A percentile compares a stretch with the other conserved stretches of the same genome.
Conservation (phyloP, 92 coral and sea anemone species). For the Epizoanthus stellaris region DNA sequence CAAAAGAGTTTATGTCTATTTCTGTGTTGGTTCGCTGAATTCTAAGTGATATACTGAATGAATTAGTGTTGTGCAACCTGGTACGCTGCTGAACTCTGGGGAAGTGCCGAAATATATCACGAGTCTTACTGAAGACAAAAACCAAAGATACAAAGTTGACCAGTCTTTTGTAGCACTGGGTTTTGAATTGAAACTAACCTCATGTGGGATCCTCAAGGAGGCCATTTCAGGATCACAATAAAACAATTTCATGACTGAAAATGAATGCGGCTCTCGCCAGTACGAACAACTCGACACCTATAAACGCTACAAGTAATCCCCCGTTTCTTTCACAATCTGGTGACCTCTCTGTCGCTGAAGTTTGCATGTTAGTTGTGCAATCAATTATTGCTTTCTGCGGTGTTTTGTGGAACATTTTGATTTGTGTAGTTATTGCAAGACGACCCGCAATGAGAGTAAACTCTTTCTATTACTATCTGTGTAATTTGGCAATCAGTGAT, state of each 20-base stretch:
- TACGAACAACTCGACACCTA: not conserved
- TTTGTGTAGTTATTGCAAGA: slow-evolving; percentile 32
- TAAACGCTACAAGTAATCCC: not conserved
- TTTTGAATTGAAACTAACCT: no score
- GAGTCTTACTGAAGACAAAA: no score
- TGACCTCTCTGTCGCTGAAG: not conserved
- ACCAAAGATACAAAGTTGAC: no score
- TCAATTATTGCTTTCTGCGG: slow-evolving; percentile 22
- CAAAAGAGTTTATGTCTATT: no score
- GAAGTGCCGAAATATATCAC: no score
- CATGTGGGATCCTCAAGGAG: no score
- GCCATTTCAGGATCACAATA: not conserved
- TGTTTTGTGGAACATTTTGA: slow-evolving; percentile 26
- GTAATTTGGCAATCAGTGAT: slow-evolving; percentile 39
- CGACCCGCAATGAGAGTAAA: slow-evolving; percentile 18
- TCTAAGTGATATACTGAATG: no score
- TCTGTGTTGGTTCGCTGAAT: no score
- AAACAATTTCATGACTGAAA: not conserved
- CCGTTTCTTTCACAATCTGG: not conserved
- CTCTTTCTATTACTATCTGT: slow-evolving; percentile 25
- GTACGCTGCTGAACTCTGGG: no score
- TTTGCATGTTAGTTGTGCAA: slow-evolving; percentile 20
- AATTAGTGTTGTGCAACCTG: no score
- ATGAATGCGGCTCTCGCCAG: not conserved
- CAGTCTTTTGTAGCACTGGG: no score